A percentile compares a stretch with the other conserved stretches of the same genome.
Evolutionary conservation across 2,888 invertebrate species (phyloP).

Genomic region (Portevinia maculata): DNA sequence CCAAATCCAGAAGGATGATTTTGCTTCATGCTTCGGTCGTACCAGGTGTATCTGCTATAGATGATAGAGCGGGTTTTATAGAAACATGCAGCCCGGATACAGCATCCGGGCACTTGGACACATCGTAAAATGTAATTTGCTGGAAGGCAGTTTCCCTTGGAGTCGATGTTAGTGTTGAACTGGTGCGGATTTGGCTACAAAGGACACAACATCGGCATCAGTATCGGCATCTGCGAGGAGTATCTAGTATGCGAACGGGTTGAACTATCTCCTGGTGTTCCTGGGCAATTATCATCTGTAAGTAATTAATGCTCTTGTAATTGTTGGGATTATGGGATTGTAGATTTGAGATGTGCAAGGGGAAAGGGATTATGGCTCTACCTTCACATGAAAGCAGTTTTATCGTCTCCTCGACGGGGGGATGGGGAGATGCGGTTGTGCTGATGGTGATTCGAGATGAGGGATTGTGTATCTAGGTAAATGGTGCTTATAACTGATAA

Average conservation of each 20-base stretch:
- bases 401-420: slow-evolving; percentile 31
- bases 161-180: slow-evolving; percentile 25
- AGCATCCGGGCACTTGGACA: slow-evolving; percentile 68
- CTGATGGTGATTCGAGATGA: slow-evolving; percentile 56
- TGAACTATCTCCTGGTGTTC: slow-evolving; percentile 34
- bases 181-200: slow-evolving; percentile 22
- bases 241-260: slow-evolving; percentile 20
- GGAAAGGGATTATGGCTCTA: slow-evolving; percentile 15
- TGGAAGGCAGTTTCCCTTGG: slow-evolving; percentile 41
- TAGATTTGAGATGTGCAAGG: slow-evolving; percentile 30
- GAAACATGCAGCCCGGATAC: slow-evolving; percentile 21
- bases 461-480: slow-evolving; percentile 57
- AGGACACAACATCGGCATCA: slow-evolving; percentile 21
- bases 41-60: slow-evolving; percentile 6
- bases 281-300: slow-evolving; percentile 72
- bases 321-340: slow-evolving; percentile 70
- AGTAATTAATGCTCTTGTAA: slow-evolving; percentile 74
- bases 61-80: slow-evolving; percentile 46
- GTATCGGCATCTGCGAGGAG: not conserved
- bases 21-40: not conserved
- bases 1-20: slow-evolving; percentile 14
- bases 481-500: slow-evolving; percentile 66
- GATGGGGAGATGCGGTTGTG: not conserved
- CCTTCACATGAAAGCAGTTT: slow-evolving; percentile 44
- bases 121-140: slow-evolving; percentile 73